Base-by-base conservation (phyloP, 2,888 invertebrate species). In the Cynaeus angustus region DNA sequence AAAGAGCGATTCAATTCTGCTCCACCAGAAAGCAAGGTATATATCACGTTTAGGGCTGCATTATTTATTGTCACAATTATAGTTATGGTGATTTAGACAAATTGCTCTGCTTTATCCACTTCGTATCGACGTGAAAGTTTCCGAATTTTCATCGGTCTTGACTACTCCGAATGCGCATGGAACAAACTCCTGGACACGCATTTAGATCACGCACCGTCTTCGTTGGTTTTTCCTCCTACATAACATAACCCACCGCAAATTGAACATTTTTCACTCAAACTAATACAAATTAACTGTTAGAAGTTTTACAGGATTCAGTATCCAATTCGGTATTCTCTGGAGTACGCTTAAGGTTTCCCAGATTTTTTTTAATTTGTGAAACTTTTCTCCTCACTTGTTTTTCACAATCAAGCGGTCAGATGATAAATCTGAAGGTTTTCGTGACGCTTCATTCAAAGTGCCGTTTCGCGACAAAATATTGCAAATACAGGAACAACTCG, bases 241-340 rank as follows among this genome's bases (percentile, higher is more conserved):
- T 38, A 21, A 62, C 38, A 28, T 26, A 50, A n/a, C n/a, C n/a
- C n/a, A n/a, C 12, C 7, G 12, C n/a, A 48, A 48, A 37, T 61
- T 50, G 50, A 48, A 52, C 62, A 50, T 52, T 62, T 50, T 52
- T 62, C 52, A 52, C 52, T 28, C 52, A 33, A 41, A 52, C 50
- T 62, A 62, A 52, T 62, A 62, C 50, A 52, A 62, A 62, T 62
- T 62, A 62, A 62, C 50, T 45, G 16, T 14, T 30, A 10, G 59
- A 46, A 59, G 43, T 28, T 53, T 30, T 26, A 56, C 30, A 26
- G 12, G 46, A 59, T 58, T 58, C 38, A 9, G 59, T 30, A 59
- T 28, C 59, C 59, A 28, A 59, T 45, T 41, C 45, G 30, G 45
- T 45, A 59, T 59, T 59, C 59, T 59, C 59, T 13, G n/a, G 59